Evolutionary conservation across 64 coral and sea anemone species (phyloP).

Genomic region (Orbicella faveolata): DNA sequence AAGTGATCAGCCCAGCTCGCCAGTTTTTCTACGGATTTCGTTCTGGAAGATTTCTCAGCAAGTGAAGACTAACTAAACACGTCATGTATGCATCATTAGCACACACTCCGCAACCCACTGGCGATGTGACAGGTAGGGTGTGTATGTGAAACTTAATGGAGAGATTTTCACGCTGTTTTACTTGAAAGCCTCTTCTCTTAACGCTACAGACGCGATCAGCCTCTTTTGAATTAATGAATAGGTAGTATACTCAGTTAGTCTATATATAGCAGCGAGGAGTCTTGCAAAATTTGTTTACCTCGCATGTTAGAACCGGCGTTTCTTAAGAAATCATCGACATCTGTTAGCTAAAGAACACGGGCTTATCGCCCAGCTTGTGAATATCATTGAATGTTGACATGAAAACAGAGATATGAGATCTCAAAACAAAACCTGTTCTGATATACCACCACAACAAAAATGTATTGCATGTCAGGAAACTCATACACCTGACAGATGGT

Average conservation of each 20-base stretch:
- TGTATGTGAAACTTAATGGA: not conserved
- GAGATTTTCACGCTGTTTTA: not conserved
- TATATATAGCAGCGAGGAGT: not conserved
- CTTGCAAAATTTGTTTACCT: not conserved
- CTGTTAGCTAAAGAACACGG: no score
- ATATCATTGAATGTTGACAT: no score
- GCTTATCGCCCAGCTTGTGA: no score
- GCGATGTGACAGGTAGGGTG: slow-evolving; percentile 12
- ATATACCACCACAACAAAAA: no score
- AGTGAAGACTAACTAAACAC: not conserved
- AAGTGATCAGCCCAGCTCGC: not conserved
- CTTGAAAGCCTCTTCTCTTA: not conserved
- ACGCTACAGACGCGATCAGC: not conserved
- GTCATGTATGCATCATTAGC: slow-evolving; percentile 29
- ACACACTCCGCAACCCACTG: not conserved
- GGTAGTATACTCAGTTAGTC: not conserved
- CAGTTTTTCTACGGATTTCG: not conserved
- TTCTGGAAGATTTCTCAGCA: not conserved
- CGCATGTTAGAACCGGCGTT: no score
- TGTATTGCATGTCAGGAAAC: no score
- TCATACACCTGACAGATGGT: no score
- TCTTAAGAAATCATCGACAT: no score
- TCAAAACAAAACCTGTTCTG: no score
- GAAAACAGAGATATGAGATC: no score
- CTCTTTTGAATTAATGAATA: not conserved